phyloP scores from a whole-genome alignment of 2,113 vertebrate genomes.

The Megaleporinus macrocephalus region DNA sequence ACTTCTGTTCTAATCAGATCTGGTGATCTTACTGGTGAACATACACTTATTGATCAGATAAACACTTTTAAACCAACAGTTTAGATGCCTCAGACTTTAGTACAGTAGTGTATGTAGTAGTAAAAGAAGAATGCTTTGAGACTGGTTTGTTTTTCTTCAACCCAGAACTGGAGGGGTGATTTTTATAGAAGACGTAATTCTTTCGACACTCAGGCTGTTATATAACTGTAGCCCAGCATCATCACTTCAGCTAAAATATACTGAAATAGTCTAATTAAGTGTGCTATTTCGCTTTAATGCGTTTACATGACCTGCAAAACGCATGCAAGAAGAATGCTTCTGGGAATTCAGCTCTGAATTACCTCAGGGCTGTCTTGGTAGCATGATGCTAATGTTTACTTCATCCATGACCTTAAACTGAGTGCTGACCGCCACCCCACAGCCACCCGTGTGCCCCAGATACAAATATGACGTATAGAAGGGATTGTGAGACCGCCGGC shows the following conservation, averaged over 20 bases:
- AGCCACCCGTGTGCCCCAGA: background rate
- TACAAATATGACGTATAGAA: background rate
- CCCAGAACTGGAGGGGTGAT: background rate
- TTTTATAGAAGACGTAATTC: background rate
- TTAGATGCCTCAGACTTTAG: too few species aligned
- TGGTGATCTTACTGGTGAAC: too few species aligned
- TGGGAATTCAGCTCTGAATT: background rate
- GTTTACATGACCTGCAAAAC: background rate
- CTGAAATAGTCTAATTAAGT: background rate
- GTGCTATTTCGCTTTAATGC: background rate
- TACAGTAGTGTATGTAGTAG: too few species aligned
- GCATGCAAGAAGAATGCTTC: background rate
- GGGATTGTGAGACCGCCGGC: background rate
- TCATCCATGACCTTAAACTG: background rate
- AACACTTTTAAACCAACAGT: too few species aligned
- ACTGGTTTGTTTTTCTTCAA: too few species aligned
- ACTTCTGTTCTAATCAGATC: too few species aligned
- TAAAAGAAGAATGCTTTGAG: too few species aligned
- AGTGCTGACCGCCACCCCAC: background rate
- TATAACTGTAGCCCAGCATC: background rate
- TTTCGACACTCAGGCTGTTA: background rate
- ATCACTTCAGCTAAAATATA: background rate
- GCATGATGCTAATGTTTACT: background rate
- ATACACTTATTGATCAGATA: too few species aligned
- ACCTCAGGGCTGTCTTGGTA: background rate